Evolutionary conservation across 2,113 vertebrate species (phyloP), one percentile per base, ranked within the genome.

Genomic region (Leucoraja erinaceus): DNA sequence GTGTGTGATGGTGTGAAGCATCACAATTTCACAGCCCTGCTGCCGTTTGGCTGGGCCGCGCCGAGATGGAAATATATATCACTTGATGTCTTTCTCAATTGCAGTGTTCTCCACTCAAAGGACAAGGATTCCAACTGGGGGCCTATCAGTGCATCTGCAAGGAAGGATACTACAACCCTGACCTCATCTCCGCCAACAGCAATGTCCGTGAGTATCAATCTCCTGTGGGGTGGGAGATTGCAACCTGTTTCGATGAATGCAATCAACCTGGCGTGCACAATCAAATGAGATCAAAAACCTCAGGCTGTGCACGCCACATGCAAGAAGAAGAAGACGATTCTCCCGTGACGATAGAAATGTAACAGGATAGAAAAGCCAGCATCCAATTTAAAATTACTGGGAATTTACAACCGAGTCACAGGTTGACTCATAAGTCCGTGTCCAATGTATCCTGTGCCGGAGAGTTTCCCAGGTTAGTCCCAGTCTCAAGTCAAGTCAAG

Each of bases 61-160:
- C 14, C 9, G 10, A 61, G 59, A 31, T 86, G 16, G 59, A 84
- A 56, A 84, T 84, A 84, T 10, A 16, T 31, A 31, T 86, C 14
- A 22, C 56, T 14, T 22, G 93, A 78, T 25, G 88, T 93, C 94
- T 31, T 0, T 31, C 93, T 79, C 79, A 66, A 81, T 75, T 81
- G 63, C 94, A 99, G 98, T 99, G 98, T 75, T 63, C 98, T 70
- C 95, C 97, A 0, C 95, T 97, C 94, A 95, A 96, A 83, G 96
- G 95, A 79, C 96, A 77, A 0, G 97, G 98, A n/a, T 98, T 99
- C 84, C 94, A 97, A 54, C 96, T 99, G 74, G 98, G 98, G 93
- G 97, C 95, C 94, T 99, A 99, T 95, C 96, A 96, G 95, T 99
- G 99, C 94, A 95, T 94, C 92, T 99, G 99, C 94, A 97, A 95